Conservation (phyloP, 1,140 invertebrate species). For the Leptopilina clavipes region DNA sequence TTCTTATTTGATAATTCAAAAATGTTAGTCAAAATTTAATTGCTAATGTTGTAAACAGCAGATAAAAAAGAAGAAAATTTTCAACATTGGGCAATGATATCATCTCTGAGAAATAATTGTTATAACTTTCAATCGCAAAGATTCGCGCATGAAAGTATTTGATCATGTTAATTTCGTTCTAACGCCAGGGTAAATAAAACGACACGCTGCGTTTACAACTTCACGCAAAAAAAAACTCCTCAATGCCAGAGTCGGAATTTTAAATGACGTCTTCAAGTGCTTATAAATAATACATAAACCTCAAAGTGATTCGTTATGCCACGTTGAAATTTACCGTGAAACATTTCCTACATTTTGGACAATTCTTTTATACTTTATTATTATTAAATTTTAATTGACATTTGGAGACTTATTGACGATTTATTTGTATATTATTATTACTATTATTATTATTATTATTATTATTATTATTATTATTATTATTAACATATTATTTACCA, state of each 20-base stretch:
- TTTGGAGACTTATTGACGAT: no score
- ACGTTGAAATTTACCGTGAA: constrained; percentile 6
- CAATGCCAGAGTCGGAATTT: constrained; percentile 38
- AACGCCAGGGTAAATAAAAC: constrained; percentile 55
- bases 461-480: no score
- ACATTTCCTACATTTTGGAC: not conserved
- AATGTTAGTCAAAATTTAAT: no score
- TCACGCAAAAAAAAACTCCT: constrained; percentile 33
- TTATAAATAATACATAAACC: constrained; percentile 54
- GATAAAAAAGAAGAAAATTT: no score
- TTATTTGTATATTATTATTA: no score
- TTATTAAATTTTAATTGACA: no score
- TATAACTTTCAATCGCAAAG: not conserved
- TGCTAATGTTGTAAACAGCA: no score
- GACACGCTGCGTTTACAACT: constrained; percentile 24
- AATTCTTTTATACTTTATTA: not conserved
- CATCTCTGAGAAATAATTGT: no score
- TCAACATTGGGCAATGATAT: not conserved
- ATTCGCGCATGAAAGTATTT: constrained; percentile 46
- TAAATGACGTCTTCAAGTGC: constrained; percentile 33
- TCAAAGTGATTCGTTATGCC: constrained; percentile 37
- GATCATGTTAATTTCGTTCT: constrained; percentile 55
- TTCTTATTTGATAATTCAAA: no score
- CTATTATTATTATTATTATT: no score
- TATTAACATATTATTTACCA: no score